A percentile compares a stretch with the other conserved stretches of the same genome.
Conservation (phyloP, 1,140 invertebrate genomes). For the Diorhabda sublineata region DNA sequence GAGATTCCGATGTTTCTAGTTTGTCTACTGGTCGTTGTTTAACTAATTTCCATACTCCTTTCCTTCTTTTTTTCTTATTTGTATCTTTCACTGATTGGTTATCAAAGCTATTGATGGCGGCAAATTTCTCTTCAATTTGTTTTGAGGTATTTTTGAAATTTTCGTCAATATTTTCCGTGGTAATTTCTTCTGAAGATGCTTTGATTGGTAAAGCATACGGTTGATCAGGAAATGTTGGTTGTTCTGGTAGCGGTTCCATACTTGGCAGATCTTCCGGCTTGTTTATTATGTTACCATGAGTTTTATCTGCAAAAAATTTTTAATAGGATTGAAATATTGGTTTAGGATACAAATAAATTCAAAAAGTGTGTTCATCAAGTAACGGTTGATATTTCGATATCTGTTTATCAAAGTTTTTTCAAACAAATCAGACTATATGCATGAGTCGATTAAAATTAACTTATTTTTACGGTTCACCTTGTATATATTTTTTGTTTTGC, state of each 20-base stretch:
- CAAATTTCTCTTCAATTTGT: constrained; percentile 18
- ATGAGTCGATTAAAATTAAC: too few relatives aligned
- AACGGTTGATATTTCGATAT: neutral
- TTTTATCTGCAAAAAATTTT: neutral
- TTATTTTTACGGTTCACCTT: too few relatives aligned
- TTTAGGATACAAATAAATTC: neutral
- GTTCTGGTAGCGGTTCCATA: neutral
- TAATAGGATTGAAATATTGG: neutral
- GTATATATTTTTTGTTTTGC: too few relatives aligned
- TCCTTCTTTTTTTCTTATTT: constrained; percentile 47
- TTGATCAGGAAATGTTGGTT: constrained; percentile 7
- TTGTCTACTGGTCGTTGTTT: constrained; percentile 57
- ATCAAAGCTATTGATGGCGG: constrained; percentile 8
- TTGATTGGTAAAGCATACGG: constrained; percentile 18
- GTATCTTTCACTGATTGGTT: constrained; percentile 14
- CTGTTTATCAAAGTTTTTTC: too few relatives aligned
- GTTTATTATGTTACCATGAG: neutral
- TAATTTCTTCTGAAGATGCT: constrained; percentile 20
- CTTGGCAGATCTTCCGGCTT: neutral
- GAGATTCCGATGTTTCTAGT: constrained; percentile 66
- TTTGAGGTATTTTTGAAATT: constrained; percentile 17
- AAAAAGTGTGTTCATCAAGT: neutral
- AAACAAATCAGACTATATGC: too few relatives aligned
- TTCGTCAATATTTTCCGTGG: constrained; percentile 15
- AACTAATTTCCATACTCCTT: constrained; percentile 63